Evolutionary conservation across 2,888 invertebrate species (phyloP).

Genomic region (Chrysolina americana): DNA sequence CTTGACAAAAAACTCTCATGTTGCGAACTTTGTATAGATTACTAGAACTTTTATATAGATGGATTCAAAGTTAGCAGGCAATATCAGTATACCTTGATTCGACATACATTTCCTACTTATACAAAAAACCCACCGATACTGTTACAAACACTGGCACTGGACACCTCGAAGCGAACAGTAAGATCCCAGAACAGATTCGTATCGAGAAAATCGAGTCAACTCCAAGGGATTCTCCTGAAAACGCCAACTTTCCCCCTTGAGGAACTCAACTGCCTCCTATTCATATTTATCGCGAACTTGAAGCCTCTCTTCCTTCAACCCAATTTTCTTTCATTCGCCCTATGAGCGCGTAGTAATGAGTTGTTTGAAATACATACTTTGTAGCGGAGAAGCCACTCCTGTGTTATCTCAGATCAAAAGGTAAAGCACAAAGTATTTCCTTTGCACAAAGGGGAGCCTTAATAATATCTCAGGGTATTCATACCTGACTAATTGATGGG

Average conservation of each 20-base stretch:
- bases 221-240: background rate
- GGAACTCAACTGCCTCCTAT: background rate
- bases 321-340: conserved; percentile 1
- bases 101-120: too few relatives aligned
- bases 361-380: conserved; percentile 23
- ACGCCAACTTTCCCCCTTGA: background rate
- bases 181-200: too few relatives aligned
- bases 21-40: too few relatives aligned
- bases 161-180: too few relatives aligned
- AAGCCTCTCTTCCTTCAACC: background rate
- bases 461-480: conserved; percentile 17
- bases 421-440: conserved; percentile 20
- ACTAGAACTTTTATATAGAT: too few relatives aligned
- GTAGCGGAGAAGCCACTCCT: conserved; percentile 7
- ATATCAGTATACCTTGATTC: too few relatives aligned
- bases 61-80: too few relatives aligned
- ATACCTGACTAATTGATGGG: conserved; percentile 14
- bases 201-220: too few relatives aligned
- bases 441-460: conserved; percentile 13
- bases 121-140: too few relatives aligned
- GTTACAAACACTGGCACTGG: too few relatives aligned
- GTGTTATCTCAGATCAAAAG: conserved; percentile 25
- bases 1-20: too few relatives aligned
- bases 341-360: conserved; percentile 1
- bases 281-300: background rate